Evolutionary conservation across 2,888 invertebrate species (phyloP).

Genomic region (Archips xylosteana): DNA sequence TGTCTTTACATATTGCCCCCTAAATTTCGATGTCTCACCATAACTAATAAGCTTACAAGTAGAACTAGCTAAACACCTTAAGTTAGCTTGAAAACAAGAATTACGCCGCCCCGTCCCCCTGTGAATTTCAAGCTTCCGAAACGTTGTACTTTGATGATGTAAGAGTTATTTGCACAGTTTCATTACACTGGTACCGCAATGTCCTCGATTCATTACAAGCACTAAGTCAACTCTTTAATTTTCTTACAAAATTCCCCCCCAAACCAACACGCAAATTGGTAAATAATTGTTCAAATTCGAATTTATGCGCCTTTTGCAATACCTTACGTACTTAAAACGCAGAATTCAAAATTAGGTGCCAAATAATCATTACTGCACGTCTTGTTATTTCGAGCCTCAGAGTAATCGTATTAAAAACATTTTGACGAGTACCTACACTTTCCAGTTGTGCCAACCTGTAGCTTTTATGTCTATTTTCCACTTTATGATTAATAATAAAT

Average conservation of each 20-base stretch:
- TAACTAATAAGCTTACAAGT: no score
- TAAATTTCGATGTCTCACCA: no score
- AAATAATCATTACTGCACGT: not conserved
- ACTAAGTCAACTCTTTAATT: slow-evolving; percentile 31
- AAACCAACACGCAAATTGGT: slow-evolving; percentile 14
- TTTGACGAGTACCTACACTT: no score
- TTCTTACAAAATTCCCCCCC: slow-evolving; percentile 27
- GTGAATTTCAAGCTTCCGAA: not conserved
- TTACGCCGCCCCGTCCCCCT: not conserved
- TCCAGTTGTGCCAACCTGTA: no score
- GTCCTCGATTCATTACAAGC: slow-evolving; percentile 20
- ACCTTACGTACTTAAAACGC: not conserved
- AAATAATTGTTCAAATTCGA: slow-evolving; percentile 5
- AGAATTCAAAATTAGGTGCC: not conserved
- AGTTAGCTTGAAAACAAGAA: not conserved
- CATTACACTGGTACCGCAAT: slow-evolving; percentile 6
- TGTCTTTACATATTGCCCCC: no score
- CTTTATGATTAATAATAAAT: no score
- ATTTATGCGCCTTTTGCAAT: not conserved
- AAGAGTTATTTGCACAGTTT: slow-evolving; percentile 21
- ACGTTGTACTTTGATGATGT: not conserved
- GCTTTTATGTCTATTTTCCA: no score
- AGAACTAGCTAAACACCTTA: not conserved
- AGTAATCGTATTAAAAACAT: not conserved
- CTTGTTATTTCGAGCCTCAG: not conserved